A percentile compares a stretch with the other conserved stretches of the same genome.
These are phyloP conservation scores for Ephialtes manifestator DNA, from an alignment of 2,888 invertebrate genomes.

Conservation along the genomic window DNA sequence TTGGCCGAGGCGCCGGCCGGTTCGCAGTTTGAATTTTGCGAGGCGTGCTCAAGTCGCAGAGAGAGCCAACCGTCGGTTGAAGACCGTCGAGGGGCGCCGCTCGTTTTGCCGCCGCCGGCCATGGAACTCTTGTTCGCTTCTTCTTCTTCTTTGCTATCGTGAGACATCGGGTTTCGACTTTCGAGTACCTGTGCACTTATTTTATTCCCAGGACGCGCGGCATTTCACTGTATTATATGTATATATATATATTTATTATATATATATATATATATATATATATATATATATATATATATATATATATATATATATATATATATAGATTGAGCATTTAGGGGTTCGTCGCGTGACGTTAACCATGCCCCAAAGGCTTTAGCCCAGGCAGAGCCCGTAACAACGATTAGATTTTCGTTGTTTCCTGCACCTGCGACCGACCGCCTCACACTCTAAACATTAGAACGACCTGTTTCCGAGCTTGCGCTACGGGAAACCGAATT, in stretches of 20 bases:
- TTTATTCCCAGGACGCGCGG: constrained; percentile 11
- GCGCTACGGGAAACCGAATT: constrained; percentile 44
- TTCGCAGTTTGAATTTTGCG: constrained; percentile 53
- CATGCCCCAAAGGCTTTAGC: neutral
- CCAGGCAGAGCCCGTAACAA: neutral
- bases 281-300: no score
- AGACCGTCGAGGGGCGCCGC: constrained; percentile 28
- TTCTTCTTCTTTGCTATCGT: constrained; percentile 21
- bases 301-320: no score
- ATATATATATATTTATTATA: no score
- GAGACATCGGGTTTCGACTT: constrained; percentile 40
- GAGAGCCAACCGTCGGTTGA: constrained; percentile 59
- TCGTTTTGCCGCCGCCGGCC: constrained; percentile 39
- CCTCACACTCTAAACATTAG: neutral
- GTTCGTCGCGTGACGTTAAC: constrained; percentile 33
- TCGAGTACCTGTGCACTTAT: constrained; percentile 6
- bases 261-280: no score
- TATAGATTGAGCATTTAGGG: neutral
- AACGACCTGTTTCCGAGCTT: constrained; percentile 33
- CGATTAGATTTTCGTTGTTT: constrained; percentile 60
- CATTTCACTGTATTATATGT: constrained; percentile 9
- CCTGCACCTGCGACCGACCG: constrained; percentile 44
- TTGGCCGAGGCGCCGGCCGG: constrained; percentile 66
- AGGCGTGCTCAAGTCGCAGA: constrained; percentile 29
- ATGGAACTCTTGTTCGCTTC: neutral